Evolutionary conservation across 2,888 invertebrate species (phyloP), one percentile per base, ranked within the genome.

Genomic region (Rotaria socialis): DNA sequence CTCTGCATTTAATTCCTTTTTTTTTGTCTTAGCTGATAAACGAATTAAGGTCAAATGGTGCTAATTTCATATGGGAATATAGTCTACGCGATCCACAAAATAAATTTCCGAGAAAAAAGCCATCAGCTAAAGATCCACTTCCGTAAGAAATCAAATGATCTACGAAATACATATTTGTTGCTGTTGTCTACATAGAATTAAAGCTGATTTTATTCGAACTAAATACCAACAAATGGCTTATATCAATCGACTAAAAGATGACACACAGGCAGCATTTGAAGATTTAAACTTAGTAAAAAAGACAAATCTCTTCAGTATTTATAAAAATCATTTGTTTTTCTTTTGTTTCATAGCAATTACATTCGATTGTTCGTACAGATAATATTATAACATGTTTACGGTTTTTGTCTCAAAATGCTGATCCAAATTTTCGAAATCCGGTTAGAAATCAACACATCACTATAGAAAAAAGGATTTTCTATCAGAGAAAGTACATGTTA

Each of bases 61-160:
- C 96, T n/a, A 98, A 98, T 92, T 95, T 95, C 92, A 95, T 98
- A 89, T 98, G 97, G 97, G 97, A 98, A 92, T 96, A 98, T 92
- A 94, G 94, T 85, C 92, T 98, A 88, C 92, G 96, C 86, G 96
- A 97, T 91, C 94, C 95, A 4, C 90, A 90, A 88, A 89, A 89
- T 35, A 95, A 95, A 91, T 93, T 94, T 89, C 93, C 94, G 88
- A 93, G 95, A 89, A 94, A 95, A 89, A 97, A 97, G 92, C 96
- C 97, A 10, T 94, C 93, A 87, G 93, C 96, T n/a, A 95, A 95
- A 90, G 97, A 97, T 92, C 94, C 95, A 85, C 92, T 97, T 89
- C 95, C 95, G 95, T 95, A 93, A 93, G 94, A 92, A 55, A 56
- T 85, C 43, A 35, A 67, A 27, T 41, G 5, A 67, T 67, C 35